Percentiles rank a stretch among this genome's conserved stretches.
Conservation (phyloP, 2,797 vertebrate species). For the Calcarius lapponicus region DNA sequence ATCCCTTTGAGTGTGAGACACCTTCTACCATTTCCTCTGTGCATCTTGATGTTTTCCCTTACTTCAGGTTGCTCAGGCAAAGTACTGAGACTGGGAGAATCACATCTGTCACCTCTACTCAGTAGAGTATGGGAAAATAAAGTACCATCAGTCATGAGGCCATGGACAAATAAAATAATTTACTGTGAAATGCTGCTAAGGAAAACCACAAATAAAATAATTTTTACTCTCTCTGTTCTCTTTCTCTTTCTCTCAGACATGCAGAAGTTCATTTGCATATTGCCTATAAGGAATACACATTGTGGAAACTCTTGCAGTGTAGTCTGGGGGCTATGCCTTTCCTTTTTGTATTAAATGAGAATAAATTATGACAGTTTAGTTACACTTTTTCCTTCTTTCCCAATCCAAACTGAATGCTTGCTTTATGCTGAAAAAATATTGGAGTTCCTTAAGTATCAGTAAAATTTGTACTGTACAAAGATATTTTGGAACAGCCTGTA, state of each 20-base stretch:
- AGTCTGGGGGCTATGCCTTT: background rate
- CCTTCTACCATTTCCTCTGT: background rate
- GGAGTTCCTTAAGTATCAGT: background rate
- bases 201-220: background rate
- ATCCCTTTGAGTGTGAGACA: background rate
- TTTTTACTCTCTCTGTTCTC: background rate
- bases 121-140: background rate
- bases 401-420: background rate
- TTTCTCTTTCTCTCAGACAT: background rate
- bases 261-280: background rate
- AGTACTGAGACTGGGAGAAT: background rate
- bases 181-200: background rate
- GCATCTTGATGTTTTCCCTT: background rate
- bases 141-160: background rate
- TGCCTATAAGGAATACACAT: background rate
- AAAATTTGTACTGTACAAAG: background rate
- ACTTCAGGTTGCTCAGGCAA: background rate
- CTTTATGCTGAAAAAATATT: background rate
- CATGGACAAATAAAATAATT: background rate
- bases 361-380: background rate
- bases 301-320: background rate
- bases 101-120: background rate
- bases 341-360: background rate
- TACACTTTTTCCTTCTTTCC: background rate
- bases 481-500: background rate